Conservation (phyloP, 2,113 vertebrate genomes). For the Brachionichthys hirsutus region DNA sequence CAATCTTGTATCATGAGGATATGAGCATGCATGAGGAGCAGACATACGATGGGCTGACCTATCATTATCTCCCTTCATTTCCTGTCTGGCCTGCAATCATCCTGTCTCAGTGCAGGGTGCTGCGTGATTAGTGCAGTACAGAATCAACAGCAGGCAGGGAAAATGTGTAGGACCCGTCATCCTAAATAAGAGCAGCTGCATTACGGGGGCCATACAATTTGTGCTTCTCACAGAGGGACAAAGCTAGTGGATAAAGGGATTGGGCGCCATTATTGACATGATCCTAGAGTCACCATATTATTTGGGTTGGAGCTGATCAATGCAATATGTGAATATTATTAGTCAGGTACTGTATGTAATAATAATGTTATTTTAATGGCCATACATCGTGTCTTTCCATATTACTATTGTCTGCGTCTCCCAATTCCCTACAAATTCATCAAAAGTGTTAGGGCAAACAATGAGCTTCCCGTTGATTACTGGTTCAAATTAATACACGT, state of each 20-base stretch:
- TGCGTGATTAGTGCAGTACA: constrained; percentile 65
- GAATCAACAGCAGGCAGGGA: constrained; percentile 58
- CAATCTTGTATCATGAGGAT: constrained; percentile 50
- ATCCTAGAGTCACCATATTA: constrained; percentile 33
- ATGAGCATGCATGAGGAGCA: constrained; percentile 36
- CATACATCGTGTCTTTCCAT: constrained; percentile 31
- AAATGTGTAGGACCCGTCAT: constrained; percentile 44
- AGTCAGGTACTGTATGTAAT: constrained; percentile 33
- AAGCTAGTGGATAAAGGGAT: constrained; percentile 14
- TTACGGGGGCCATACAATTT: constrained; percentile 31
- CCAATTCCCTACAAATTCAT: constrained; percentile 40
- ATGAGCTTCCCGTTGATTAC: constrained; percentile 30
- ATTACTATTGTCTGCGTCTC: constrained; percentile 31
- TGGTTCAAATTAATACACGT: constrained; percentile 23
- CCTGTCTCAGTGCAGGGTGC: constrained; percentile 55
- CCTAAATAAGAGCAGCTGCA: constrained; percentile 66
- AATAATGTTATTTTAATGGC: constrained; percentile 20
- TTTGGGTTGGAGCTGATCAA: constrained; percentile 41
- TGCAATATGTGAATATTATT: constrained; percentile 57
- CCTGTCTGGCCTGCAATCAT: constrained; percentile 74
- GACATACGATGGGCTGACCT: constrained; percentile 61
- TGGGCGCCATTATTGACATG: constrained; percentile 10
- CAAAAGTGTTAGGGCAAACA: constrained; percentile 58
- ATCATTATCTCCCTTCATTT: constrained; percentile 75
- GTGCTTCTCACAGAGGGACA: constrained; percentile 21